These are phyloP conservation scores for Leptogaster cylindrica DNA, from an alignment of 2,888 invertebrate species.

Conservation along the genomic window DNA sequence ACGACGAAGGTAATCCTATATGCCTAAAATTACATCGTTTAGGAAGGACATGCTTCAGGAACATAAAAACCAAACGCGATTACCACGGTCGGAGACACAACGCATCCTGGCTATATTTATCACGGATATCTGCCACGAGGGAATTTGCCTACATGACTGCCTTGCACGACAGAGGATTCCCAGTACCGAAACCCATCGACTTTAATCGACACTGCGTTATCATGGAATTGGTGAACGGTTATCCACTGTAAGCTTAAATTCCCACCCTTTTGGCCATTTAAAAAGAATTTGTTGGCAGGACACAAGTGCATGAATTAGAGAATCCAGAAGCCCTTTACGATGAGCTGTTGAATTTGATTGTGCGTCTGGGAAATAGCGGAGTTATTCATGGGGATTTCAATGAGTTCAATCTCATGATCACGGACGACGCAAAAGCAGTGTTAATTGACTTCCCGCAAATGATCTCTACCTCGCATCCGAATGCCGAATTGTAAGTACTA, in stretches of 20 bases:
- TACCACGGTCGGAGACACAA: conserved; percentile 91
- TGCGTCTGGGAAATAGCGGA: conserved; percentile 89
- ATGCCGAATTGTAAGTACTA: conserved; percentile 79
- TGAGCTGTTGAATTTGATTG: conserved; percentile 91
- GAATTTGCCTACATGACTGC: conserved; percentile 99
- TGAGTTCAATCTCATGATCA: conserved; percentile 96
- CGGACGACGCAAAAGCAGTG: conserved; percentile 78
- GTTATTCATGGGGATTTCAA: conserved; percentile 99
- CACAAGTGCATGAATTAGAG: conserved; percentile 69
- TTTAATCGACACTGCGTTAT: conserved; percentile 94
- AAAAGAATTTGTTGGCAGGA: conserved; percentile 58
- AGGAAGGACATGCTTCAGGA: conserved; percentile 95
- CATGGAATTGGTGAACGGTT: conserved; percentile 90
- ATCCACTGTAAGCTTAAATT: conserved; percentile 76
- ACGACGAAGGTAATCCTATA: conserved; percentile 77
- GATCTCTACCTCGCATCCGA: conserved; percentile 91
- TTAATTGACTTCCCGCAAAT: conserved; percentile 99
- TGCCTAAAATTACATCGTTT: conserved; percentile 91
- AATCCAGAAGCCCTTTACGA: conserved; percentile 85
- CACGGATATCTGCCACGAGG: conserved; percentile 94
- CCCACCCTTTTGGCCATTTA: not conserved
- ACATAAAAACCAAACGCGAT: conserved; percentile 93
- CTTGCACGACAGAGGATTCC: conserved; percentile 85
- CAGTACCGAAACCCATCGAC: conserved; percentile 93
- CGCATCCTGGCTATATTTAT: conserved; percentile 95